A percentile compares a stretch with the other conserved stretches of the same genome.
phyloP scores from a whole-genome alignment of 2,797 vertebrate species.

The Lepus oiostolus region DNA sequence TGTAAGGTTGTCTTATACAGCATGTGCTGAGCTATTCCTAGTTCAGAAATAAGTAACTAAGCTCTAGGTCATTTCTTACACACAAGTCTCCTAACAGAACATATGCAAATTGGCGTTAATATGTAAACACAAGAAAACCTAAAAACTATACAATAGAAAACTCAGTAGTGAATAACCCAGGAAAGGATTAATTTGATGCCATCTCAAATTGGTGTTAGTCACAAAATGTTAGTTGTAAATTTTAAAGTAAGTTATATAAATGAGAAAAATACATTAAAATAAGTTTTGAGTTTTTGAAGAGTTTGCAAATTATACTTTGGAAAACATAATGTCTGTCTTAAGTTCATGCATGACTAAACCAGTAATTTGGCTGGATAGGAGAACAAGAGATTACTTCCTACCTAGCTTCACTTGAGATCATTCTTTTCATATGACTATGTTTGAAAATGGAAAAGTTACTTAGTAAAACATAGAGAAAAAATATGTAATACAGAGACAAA shows the following conservation, averaged over 20 bases:
- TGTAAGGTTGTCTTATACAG: not conserved
- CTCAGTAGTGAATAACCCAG: not conserved
- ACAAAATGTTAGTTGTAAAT: not conserved
- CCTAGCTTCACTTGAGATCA: not conserved
- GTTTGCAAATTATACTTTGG: constrained; percentile 32
- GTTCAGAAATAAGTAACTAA: not conserved
- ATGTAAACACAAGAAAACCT: constrained; percentile 16
- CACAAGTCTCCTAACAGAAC: not conserved
- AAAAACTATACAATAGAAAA: constrained; percentile 23
- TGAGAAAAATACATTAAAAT: not conserved
- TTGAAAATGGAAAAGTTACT: constrained; percentile 4
- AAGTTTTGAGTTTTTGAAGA: not conserved
- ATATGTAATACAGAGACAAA: not conserved
- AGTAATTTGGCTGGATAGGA: not conserved
- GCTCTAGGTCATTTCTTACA: not conserved
- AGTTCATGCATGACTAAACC: not conserved
- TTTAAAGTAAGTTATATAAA: constrained; percentile 10
- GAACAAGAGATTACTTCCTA: not conserved
- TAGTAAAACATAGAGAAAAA: constrained; percentile 16
- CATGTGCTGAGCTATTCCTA: not conserved
- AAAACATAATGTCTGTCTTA: not conserved
- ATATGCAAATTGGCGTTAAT: not conserved
- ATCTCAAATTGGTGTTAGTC: not conserved
- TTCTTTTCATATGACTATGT: not conserved
- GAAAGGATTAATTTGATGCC: constrained; percentile 4